Evolutionary conservation across 1,140 invertebrate species (phyloP).

Genomic region (Rhysida immarginata): DNA sequence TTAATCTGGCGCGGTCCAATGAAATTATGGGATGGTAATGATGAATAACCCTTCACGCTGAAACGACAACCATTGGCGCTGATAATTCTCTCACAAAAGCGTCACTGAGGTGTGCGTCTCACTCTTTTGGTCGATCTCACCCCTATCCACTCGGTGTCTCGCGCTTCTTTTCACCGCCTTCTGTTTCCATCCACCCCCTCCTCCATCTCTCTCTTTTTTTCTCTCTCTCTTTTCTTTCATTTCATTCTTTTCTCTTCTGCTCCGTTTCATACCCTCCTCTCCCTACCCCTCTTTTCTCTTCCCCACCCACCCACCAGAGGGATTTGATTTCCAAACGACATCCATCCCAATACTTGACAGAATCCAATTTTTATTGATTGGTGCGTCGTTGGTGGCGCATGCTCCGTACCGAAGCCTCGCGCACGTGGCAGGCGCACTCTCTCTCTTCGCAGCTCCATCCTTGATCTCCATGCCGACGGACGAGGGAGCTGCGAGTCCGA

Average conservation of each 20-base stretch:
- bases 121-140: not conserved
- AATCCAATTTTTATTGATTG: constrained; percentile 9
- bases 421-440: not conserved
- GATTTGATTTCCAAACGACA: constrained; percentile 6
- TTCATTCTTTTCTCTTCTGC: not conserved
- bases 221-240: not conserved
- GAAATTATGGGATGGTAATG: not conserved
- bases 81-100: not conserved
- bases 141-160: not conserved
- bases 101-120: not conserved
- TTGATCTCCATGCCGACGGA: constrained; percentile 2
- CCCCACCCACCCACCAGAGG: not conserved
- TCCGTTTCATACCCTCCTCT: not conserved
- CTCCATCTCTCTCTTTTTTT: not conserved
- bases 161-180: not conserved
- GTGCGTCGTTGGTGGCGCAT: not conserved
- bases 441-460: too few relatives aligned
- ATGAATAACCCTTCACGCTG: not conserved
- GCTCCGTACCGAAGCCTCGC: not conserved
- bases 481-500: not conserved
- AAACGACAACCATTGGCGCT: not conserved
- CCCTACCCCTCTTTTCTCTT: not conserved
- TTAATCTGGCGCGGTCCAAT: not conserved
- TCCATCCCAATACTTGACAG: constrained; percentile 3
- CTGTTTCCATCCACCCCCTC: not conserved